Base-by-base conservation (phyloP, 2,888 invertebrate species). In the Chironomus riparius region DNA sequence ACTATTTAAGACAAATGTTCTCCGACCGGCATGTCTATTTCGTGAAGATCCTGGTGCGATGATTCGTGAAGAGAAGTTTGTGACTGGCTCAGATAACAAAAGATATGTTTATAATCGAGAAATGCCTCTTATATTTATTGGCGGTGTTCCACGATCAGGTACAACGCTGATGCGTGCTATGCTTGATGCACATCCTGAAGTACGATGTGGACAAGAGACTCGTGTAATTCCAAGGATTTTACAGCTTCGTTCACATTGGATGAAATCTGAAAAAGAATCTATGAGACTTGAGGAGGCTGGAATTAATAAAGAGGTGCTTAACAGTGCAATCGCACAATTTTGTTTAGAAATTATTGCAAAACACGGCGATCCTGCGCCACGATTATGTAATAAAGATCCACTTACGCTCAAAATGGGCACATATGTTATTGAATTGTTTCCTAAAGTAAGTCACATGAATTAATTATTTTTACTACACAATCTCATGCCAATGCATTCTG, bases 361-460 rank as follows among this genome's bases (percentile, higher is more conserved):
- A 79, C 98, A 99, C 85, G 98, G 98, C 65, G 95, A 96, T 81
- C 92, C 95, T 38, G 98, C 98, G 75, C 91, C 94, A 77, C 87
- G 97, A 73, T 89, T 98, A 78, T 99, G 99, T 87, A 99, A 99
- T 87, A 99, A 99, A 86, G 99, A 99, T 86, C 99, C 99, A 73
- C 91, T 99, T 79, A 97, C 97, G 77, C 88, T 99, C 79, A 98
- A 98, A 86, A 97, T 97, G 88, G 97, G 97, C 82, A 91, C 92
- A 75, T 98, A 95, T 85, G 91, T 99, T 80, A 89, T 94, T 78
- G 93, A 95, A 82, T 87, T 99, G 77, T 99, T 99, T 86, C 98
- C 99, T 68, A 96, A 97, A 83, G 84, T 84, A 81, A 82, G 82
- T 79, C 7, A 21, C 12, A 48, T 4, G 10, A 38, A 38, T 28